These are phyloP conservation scores for Dichetophora obliterata DNA, from an alignment of 2,888 invertebrate genomes.

Conservation along the genomic window DNA sequence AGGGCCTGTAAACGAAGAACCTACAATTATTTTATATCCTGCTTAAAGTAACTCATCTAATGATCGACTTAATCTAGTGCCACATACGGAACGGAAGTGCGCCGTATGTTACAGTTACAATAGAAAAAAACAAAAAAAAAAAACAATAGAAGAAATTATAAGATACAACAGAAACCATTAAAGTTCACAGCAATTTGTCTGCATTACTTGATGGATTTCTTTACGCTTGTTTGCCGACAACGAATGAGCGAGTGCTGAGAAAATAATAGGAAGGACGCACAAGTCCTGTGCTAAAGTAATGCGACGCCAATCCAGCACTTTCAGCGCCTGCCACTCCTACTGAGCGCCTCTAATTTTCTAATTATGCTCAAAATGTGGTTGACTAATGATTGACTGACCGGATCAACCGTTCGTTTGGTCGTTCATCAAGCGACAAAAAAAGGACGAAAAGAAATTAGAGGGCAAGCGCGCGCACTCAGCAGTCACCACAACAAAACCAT, in stretches of 20 bases:
- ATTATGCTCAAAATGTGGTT: constrained; percentile 45
- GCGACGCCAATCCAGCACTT: constrained; percentile 19
- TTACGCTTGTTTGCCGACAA: constrained; percentile 35
- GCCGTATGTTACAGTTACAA: constrained; percentile 31
- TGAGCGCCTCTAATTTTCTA: constrained; percentile 44
- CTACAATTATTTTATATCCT: constrained; percentile 12
- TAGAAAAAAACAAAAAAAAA: not conserved
- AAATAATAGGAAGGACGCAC: not conserved
- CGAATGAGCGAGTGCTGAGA: not conserved
- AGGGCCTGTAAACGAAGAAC: not conserved
- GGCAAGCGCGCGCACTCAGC: not conserved
- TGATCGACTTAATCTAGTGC: not conserved
- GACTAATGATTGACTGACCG: constrained; percentile 39
- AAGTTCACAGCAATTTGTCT: constrained; percentile 38
- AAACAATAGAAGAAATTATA: constrained; percentile 2
- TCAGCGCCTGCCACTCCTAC: constrained; percentile 30
- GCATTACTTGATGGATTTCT: constrained; percentile 31
- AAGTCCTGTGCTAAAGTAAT: not conserved
- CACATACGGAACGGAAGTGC: constrained; percentile 22
- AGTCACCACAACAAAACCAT: not conserved
- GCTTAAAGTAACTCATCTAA: not conserved
- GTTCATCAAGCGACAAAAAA: not conserved
- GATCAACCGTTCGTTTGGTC: not conserved
- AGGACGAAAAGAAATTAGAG: constrained; percentile 4
- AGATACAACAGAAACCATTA: constrained; percentile 12